Base-by-base conservation (phyloP, 2,113 vertebrate species). In the Sinosuthora webbiana region DNA sequence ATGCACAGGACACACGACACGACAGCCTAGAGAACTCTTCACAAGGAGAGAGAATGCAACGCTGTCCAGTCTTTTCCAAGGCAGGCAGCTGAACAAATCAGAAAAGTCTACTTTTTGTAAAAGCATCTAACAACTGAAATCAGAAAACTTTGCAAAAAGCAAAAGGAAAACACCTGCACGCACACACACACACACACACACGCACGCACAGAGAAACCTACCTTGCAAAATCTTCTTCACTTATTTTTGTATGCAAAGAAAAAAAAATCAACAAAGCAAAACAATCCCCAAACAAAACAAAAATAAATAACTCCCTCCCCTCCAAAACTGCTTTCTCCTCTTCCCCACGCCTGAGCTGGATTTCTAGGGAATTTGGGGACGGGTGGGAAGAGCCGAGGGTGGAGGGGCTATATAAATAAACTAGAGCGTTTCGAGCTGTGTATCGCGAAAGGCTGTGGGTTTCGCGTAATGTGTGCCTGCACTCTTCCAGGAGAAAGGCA, bases 401-500 rank as follows among this genome's bases (percentile, higher is more conserved):
- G 97, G 49, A 96, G 93, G 92, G 96, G 91, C 97, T 97, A 53
- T 96, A 97, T 97, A 97, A 98, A 98, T 97, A 97, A 95, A 96
- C 95, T 79, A 94, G 97, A 96, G 97, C 97, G 76, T 97, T 97
- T 95, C 74, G 95, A 97, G 98, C 95, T 85, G 93, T 97, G 96
- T 97, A 95, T 94, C 86, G 97, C 93, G 93, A 97, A 97, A 92
- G 96, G 97, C 97, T 97, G 95, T 96, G 96, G 98, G 95, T 97
- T 98, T 98, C 98, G 98, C 96, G 97, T 97, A 97, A 91, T 97
- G 97, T 98, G 98, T 98, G 98, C 97, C 98, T 97, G 97, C 97
- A 98, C 97, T 97, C 97, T 97, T 96, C 96, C 96, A 96, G 95
- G 97, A 97, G 97, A 97, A 94, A 97, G 97, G 95, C 0, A 14